A percentile compares a stretch with the other conserved stretches of the same genome.
These are phyloP conservation scores for Erebia epiphron DNA, from an alignment of 2,888 invertebrate species.

Conservation along the genomic window DNA sequence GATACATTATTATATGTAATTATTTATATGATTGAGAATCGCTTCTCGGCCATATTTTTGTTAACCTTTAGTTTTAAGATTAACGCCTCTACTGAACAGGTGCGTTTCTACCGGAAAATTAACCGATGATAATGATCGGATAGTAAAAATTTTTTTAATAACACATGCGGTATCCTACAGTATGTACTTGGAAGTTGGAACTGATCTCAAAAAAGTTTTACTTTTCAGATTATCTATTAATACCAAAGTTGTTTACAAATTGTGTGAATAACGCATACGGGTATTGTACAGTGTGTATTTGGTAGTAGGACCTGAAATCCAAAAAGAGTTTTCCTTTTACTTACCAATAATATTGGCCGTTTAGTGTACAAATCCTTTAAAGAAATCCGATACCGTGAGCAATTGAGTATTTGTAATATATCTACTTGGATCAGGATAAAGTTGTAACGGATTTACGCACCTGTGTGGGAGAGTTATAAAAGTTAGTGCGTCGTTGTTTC, in stretches of 20 bases:
- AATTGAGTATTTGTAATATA: too few species aligned
- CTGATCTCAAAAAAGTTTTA: neutral
- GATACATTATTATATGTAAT: conserved; percentile 30
- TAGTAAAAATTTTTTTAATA: neutral
- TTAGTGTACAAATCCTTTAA: too few species aligned
- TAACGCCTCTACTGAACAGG: conserved; percentile 19
- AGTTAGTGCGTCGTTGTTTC: conserved; percentile 37
- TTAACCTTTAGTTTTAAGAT: conserved; percentile 48
- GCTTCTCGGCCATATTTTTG: conserved; percentile 51
- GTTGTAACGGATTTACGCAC: neutral
- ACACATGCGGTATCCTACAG: neutral
- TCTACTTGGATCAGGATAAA: too few species aligned
- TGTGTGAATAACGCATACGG: too few species aligned
- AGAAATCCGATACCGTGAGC: too few species aligned
- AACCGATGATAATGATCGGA: neutral
- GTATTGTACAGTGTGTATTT: too few species aligned
- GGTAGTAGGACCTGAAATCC: too few species aligned
- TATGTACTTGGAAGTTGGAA: neutral
- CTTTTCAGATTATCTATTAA: too few species aligned
- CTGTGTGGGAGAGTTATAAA: neutral
- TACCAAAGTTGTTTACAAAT: too few species aligned
- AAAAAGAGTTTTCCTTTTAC: too few species aligned
- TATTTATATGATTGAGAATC: conserved; percentile 42
- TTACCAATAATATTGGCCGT: too few species aligned
- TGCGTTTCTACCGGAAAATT: neutral